Evolutionary conservation across 2,888 invertebrate species (phyloP).

Genomic region (Tribolium freemani): DNA sequence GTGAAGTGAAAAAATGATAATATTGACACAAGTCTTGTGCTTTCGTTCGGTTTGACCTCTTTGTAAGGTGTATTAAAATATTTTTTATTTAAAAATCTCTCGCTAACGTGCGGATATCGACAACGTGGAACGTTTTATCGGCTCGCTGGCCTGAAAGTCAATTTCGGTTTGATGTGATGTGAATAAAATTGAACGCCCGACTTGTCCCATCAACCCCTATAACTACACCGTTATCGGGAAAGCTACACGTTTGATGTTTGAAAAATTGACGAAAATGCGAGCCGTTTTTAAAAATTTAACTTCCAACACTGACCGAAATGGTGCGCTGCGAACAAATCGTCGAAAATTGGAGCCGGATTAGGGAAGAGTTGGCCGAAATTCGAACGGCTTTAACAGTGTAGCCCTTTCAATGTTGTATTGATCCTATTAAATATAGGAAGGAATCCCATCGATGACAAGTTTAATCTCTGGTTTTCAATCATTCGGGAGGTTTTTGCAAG

Average conservation of each 20-base stretch:
- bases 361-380: conserved; percentile 7
- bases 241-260: neutral
- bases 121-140: conserved; percentile 62
- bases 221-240: conserved; percentile 52
- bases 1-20: conserved; percentile 16
- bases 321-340: neutral
- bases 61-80: conserved; percentile 32
- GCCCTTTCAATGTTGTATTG: conserved; percentile 18
- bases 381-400: conserved; percentile 22
- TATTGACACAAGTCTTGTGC: conserved; percentile 26
- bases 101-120: conserved; percentile 39
- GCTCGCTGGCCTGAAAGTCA: conserved; percentile 66
- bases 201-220: conserved; percentile 62
- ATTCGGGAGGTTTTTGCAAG: neutral
- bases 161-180: conserved; percentile 67
- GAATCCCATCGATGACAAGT: conserved; percentile 32
- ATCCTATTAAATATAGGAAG: conserved; percentile 36
- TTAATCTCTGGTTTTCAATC: conserved; percentile 27
- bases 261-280: conserved; percentile 11
- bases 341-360: conserved; percentile 1
- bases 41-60: neutral
- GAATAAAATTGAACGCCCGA: conserved; percentile 66
- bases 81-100: conserved; percentile 38
- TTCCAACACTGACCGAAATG: neutral
- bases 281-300: neutral